Conservation (phyloP, 2,113 vertebrate genomes). For the Neoarius graeffei region DNA sequence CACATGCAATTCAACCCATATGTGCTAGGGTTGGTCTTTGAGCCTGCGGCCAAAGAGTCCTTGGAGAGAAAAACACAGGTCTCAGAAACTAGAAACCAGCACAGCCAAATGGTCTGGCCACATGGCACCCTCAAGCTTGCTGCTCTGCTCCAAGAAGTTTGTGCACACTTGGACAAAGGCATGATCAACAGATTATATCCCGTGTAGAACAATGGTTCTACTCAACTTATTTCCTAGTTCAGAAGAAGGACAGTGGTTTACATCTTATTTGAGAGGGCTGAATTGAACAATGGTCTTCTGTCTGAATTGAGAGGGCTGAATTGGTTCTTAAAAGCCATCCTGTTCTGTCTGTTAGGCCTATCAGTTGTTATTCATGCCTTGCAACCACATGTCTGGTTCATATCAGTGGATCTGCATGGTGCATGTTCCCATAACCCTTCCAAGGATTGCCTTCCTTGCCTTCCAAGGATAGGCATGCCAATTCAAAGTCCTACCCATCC, state of each 20-base stretch:
- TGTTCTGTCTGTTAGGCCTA: neutral
- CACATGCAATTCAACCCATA: slow-evolving; percentile 20
- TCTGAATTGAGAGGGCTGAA: neutral
- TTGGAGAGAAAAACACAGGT: neutral
- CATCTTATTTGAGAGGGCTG: neutral
- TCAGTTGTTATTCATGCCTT: neutral
- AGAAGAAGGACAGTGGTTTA: neutral
- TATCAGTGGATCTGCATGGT: neutral
- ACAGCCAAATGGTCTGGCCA: slow-evolving; percentile 2
- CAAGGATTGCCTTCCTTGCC: no score
- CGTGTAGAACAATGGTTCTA: neutral
- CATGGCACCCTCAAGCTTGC: neutral
- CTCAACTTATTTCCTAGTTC: neutral
- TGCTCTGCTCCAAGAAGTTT: neutral
- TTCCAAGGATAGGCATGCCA: neutral
- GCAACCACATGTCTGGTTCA: neutral
- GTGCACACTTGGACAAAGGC: neutral
- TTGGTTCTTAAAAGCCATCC: neutral
- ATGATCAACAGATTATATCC: neutral
- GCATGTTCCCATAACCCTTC: neutral
- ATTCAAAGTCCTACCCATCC: neutral
- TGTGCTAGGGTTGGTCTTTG: neutral
- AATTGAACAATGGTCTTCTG: neutral
- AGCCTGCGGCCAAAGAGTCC: neutral
- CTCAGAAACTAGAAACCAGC: neutral